phyloP scores from a whole-genome alignment of 2,113 vertebrate genomes.

The Myotis yumanensis region DNA sequence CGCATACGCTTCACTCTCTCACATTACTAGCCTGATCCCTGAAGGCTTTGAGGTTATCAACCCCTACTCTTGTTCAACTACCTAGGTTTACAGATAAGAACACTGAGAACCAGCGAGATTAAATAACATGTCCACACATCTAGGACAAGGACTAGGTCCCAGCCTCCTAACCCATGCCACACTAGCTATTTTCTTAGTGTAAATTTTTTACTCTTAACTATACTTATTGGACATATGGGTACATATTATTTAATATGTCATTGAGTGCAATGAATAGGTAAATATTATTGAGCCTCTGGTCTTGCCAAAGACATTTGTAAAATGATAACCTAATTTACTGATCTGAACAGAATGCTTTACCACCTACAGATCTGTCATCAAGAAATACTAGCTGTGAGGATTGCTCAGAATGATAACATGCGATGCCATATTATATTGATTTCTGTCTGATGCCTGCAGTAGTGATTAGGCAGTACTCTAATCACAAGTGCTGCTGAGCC shows the following conservation, averaged over 20 bases:
- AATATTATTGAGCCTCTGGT: constrained; percentile 15
- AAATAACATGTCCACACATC: neutral
- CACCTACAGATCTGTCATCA: constrained; percentile 20
- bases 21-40: neutral
- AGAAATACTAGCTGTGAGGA: constrained; percentile 19
- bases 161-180: neutral
- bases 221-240: neutral
- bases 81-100: neutral
- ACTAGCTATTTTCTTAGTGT: neutral
- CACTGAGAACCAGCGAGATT: neutral
- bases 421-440: neutral
- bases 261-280: constrained; percentile 23
- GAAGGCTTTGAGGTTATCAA: neutral
- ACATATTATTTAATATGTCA: constrained; percentile 23
- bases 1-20: neutral
- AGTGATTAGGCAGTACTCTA: neutral
- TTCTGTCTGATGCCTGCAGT: neutral
- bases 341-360: constrained; percentile 24
- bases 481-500: neutral
- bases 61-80: neutral
- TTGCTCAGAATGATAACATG: neutral
- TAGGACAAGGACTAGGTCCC: neutral
- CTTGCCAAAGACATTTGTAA: constrained; percentile 26
- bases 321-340: constrained; percentile 18
- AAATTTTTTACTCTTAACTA: constrained; percentile 19